Conservation (phyloP, 2,113 vertebrate genomes). For the Saccopteryx leptura region DNA sequence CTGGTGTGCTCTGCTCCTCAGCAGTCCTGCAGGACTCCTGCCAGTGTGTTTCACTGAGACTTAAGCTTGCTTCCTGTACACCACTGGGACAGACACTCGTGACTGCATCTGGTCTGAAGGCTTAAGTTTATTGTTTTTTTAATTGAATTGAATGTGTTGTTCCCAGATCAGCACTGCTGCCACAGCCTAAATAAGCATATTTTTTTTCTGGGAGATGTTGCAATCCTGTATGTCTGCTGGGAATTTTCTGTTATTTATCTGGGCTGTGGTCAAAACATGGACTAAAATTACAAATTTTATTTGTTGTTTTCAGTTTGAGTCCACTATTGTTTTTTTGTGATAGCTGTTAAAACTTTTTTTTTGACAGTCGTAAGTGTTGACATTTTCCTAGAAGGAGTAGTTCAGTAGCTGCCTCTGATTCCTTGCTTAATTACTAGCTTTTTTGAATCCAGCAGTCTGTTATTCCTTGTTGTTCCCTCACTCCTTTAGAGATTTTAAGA, state of each 20-base stretch:
- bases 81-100: not conserved
- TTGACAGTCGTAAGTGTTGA: not conserved
- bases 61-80: not conserved
- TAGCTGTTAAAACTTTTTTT: conserved; percentile 13
- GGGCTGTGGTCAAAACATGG: not conserved
- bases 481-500: not conserved
- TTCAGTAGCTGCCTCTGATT: not conserved
- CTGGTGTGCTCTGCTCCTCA: too few relatives aligned
- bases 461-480: not conserved
- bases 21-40: not conserved
- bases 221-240: conserved; percentile 18
- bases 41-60: not conserved
- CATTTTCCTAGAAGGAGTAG: not conserved
- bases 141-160: conserved; percentile 44
- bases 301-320: conserved; percentile 41
- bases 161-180: not conserved
- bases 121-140: not conserved
- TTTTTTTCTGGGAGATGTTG: not conserved
- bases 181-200: not conserved
- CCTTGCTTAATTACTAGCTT: not conserved
- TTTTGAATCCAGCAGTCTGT: not conserved
- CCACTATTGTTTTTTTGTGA: conserved; percentile 48
- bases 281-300: conserved; percentile 3
- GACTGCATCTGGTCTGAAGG: not conserved
- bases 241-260: conserved; percentile 25